These are phyloP conservation scores for Adoxophyes honmai DNA, from an alignment of 1,140 invertebrate species.

Conservation along the genomic window DNA sequence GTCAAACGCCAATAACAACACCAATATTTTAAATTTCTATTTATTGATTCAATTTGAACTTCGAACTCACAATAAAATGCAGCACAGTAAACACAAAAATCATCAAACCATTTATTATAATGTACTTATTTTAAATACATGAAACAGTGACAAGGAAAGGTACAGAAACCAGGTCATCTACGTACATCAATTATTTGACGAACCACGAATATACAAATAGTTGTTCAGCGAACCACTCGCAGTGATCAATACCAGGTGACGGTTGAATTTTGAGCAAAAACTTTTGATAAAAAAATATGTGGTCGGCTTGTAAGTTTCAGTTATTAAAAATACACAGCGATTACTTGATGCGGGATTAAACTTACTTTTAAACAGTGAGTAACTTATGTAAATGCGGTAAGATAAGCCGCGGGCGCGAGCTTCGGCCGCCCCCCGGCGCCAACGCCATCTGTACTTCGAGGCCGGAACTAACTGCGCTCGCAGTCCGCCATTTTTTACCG, in stretches of 20 bases:
- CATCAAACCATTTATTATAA: conserved; percentile 67
- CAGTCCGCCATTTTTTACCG: conserved; percentile 17
- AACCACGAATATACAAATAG: conserved; percentile 44
- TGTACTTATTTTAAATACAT: conserved; percentile 59
- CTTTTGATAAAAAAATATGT: conserved; percentile 72
- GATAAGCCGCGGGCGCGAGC: conserved; percentile 62
- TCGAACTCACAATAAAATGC: conserved; percentile 75
- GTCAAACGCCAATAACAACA: conserved; percentile 54
- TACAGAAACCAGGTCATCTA: conserved; percentile 59
- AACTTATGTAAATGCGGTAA: conserved; percentile 69
- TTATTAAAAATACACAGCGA: conserved; percentile 71
- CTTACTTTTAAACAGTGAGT: conserved; percentile 69
- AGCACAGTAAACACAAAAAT: conserved; percentile 74
- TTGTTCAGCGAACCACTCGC: conserved; percentile 42
- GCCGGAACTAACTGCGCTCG: conserved; percentile 5
- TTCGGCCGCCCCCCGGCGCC: conserved; percentile 24
- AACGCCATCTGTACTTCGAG: conserved; percentile 37
- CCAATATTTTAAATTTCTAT: conserved; percentile 70
- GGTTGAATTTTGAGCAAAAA: conserved; percentile 70
- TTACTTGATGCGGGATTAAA: conserved; percentile 67
- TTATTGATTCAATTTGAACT: conserved; percentile 78
- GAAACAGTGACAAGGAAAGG: conserved; percentile 58
- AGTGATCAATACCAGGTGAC: conserved; percentile 46
- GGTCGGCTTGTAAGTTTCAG: conserved; percentile 58
- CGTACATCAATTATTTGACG: conserved; percentile 62